Percentiles rank a stretch among this genome's conserved stretches.
Conservation (phyloP, 2,888 invertebrate species). For the Phorcus lineatus region DNA sequence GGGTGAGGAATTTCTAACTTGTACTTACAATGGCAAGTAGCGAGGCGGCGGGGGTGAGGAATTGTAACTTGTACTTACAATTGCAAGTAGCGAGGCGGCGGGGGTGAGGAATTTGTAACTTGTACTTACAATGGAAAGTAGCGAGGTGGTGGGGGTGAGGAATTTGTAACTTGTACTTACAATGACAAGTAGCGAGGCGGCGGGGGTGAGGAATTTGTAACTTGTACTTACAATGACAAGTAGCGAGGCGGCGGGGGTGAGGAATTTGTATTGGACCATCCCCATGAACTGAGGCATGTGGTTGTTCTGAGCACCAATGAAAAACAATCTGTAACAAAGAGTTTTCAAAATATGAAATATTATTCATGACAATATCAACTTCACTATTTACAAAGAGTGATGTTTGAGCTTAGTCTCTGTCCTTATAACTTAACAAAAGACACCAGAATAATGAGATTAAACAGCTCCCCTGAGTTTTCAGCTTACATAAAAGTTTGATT, state of each 20-base stretch:
- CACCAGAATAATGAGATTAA: no score
- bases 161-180: constrained; percentile 68
- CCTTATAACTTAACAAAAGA: no score
- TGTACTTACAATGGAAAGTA: constrained; percentile 73
- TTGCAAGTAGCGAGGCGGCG: constrained; percentile 74
- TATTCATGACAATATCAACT: no score
- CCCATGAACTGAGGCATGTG: constrained; percentile 76
- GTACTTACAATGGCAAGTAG: constrained; percentile 73
- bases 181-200: constrained; percentile 75
- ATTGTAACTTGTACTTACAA: constrained; percentile 65
- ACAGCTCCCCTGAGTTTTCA: no score
- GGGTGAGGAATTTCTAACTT: constrained; percentile 71
- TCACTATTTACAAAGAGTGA: no score
- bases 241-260: constrained; percentile 76
- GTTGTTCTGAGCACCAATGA: constrained; percentile 76
- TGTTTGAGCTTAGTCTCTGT: no score
- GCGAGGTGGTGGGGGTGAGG: constrained; percentile 75
- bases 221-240: constrained; percentile 71
- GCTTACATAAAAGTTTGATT: no score
- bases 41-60: constrained; percentile 75
- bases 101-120: constrained; percentile 73
- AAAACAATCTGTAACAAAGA: constrained; percentile 72
- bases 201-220: background rate
- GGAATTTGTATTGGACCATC: constrained; percentile 74
- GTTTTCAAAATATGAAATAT: background rate